These are phyloP conservation scores for Gopherus flavomarginatus DNA, from an alignment of 2,113 vertebrate species.

Conservation along the genomic window DNA sequence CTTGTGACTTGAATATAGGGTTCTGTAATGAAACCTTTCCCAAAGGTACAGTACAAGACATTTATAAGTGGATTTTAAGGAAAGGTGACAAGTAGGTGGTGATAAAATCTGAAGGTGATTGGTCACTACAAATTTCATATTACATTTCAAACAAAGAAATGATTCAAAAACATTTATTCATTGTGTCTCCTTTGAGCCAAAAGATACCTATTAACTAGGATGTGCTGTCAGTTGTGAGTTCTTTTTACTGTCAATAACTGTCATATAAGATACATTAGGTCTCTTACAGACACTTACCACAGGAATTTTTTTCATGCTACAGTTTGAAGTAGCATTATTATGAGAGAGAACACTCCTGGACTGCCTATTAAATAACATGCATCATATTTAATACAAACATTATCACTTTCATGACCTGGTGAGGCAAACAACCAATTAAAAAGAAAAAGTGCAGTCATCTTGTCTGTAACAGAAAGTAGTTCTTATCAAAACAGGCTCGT, in stretches of 20 bases:
- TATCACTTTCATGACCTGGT: constrained; percentile 34
- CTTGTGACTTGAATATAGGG: background rate
- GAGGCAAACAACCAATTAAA: constrained; percentile 50
- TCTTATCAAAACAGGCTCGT: background rate
- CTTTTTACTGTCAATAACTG: constrained; percentile 57
- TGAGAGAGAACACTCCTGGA: background rate
- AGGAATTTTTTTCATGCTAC: constrained; percentile 26
- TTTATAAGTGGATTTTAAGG: background rate
- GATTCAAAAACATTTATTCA: constrained; percentile 52
- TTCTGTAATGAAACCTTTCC: background rate
- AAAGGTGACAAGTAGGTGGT: constrained; percentile 31
- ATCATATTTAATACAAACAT: background rate
- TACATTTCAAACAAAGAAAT: constrained; percentile 46
- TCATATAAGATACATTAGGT: constrained; percentile 53
- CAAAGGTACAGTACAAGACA: background rate
- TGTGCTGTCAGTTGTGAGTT: constrained; percentile 32
- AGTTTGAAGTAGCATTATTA: constrained; percentile 42
- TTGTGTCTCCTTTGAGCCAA: constrained; percentile 35
- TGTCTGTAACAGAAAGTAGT: background rate
- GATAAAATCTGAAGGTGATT: constrained; percentile 36
- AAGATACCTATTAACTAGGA: constrained; percentile 63
- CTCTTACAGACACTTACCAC: constrained; percentile 33
- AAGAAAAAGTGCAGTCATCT: constrained; percentile 6
- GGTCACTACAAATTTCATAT: constrained; percentile 22
- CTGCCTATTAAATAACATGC: constrained; percentile 22